These are phyloP conservation scores for Thera obeliscata DNA, from an alignment of 2,888 invertebrate species.

Conservation along the genomic window DNA sequence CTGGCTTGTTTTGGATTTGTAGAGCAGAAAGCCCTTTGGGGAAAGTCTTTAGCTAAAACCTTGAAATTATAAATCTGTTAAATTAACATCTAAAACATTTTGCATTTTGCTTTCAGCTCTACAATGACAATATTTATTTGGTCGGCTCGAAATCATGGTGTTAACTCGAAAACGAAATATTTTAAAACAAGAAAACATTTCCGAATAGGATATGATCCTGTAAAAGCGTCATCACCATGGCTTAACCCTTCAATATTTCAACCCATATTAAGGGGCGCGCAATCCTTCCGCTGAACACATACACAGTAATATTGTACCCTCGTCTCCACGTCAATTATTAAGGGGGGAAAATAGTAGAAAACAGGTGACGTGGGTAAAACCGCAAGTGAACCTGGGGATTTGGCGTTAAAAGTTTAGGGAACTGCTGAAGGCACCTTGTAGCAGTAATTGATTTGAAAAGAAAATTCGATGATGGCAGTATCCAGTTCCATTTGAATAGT, in stretches of 20 bases:
- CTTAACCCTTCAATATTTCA: slow-evolving; percentile 52
- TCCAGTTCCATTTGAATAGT: not conserved
- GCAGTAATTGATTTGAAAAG: slow-evolving; percentile 5
- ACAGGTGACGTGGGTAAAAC: slow-evolving; percentile 55
- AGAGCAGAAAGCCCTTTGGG: slow-evolving; percentile 7
- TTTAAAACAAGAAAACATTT: not conserved
- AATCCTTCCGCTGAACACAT: slow-evolving; percentile 32
- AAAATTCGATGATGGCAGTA: slow-evolving; percentile 4
- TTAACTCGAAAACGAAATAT: not conserved
- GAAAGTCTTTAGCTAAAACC: not conserved
- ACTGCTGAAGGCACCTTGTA: slow-evolving; percentile 7
- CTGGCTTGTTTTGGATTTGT: slow-evolving; percentile 32
- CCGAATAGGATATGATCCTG: slow-evolving; percentile 4
- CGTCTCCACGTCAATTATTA: slow-evolving; percentile 74
- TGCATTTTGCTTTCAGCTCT: not conserved
- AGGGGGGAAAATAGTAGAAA: slow-evolving; percentile 44
- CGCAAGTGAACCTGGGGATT: slow-evolving; percentile 19
- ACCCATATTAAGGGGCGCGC: slow-evolving; percentile 42
- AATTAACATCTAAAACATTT: too few relatives aligned
- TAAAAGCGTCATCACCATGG: slow-evolving; percentile 9
- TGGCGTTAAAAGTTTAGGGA: slow-evolving; percentile 6
- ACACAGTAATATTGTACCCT: slow-evolving; percentile 58
- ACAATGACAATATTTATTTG: not conserved
- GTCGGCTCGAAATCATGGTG: not conserved
- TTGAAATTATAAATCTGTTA: too few relatives aligned